phyloP scores from a whole-genome alignment of 2,888 invertebrate genomes.

The Lacanobia oleracea region DNA sequence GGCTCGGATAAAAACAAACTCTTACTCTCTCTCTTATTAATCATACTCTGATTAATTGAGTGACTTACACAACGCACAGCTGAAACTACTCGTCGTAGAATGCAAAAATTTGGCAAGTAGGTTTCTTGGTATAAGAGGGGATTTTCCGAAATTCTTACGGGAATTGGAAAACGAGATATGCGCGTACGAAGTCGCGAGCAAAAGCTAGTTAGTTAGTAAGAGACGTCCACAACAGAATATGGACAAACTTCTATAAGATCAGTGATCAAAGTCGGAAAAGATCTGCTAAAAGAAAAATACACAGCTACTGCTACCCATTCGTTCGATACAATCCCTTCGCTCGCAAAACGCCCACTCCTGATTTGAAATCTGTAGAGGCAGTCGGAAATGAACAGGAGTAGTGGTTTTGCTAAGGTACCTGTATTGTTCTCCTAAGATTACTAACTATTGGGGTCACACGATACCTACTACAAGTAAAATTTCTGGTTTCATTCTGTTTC shows the following conservation, averaged over 20 bases:
- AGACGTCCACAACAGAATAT: not conserved
- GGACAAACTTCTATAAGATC: constrained; percentile 1
- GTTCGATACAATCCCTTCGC: constrained; percentile 38
- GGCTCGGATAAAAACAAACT: not conserved
- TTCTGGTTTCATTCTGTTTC: not conserved
- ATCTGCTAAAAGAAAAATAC: constrained; percentile 28
- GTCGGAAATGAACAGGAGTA: constrained; percentile 35
- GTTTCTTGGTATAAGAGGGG: too few species aligned
- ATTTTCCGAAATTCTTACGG: too few species aligned
- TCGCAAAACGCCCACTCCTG: constrained; percentile 41
- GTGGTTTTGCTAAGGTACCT: constrained; percentile 8
- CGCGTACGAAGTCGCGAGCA: too few species aligned
- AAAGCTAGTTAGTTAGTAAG: too few species aligned
- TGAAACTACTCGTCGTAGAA: too few species aligned
- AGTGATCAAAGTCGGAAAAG: constrained; percentile 30
- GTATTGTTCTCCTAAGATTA: constrained; percentile 3
- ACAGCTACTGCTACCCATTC: constrained; percentile 6
- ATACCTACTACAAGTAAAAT: not conserved
- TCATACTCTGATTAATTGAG: too few species aligned
- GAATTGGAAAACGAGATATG: too few species aligned
- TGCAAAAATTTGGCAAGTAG: too few species aligned
- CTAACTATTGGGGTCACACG: constrained; percentile 14
- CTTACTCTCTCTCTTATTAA: too few species aligned
- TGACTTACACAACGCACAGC: too few species aligned
- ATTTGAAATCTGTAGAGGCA: constrained; percentile 41